Base-by-base conservation (phyloP, 1,140 invertebrate species). In the Littorina saxatilis region DNA sequence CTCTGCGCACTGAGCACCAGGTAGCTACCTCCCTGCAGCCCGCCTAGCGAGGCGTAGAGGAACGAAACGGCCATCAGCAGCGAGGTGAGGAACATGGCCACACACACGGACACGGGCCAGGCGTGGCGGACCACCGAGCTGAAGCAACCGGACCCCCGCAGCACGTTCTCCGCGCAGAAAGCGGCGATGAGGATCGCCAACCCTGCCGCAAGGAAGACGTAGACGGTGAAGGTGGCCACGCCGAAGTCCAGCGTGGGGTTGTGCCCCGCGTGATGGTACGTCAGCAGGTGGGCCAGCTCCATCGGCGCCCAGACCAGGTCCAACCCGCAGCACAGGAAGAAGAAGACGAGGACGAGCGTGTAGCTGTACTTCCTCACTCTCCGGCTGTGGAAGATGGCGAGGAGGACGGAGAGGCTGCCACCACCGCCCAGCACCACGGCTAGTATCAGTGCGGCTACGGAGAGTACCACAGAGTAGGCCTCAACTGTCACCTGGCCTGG, bases 221-320 rank as follows among this genome's bases (percentile, higher is more conserved):
- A 90, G 17, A 89, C 15, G 63, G 85, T 82, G 35, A 85, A 82
- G 55, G 83, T 85, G 39, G 83, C 81, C 47, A 84, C 85, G 17
- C 85, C 87, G 73, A 87, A 83, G 80, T 83, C 80, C 20, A 70
- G 63, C 29, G 40, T 58, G 0, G 80, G 79, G 47, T 85, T 79
- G 20, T 37, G 17, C 27, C 84, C 63, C 5, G 73, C 76, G 83
- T 87, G 82, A 43, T 88, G 86, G 80, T 86, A 87, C 37, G 83
- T 63, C 29, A 89, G 78, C 7, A 91, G 85, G 70, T 85, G 84
- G 40, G 79, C 72, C 11, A 91, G 84, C 77, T 91, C 89, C 74
- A 89, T 68, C n/a, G 90, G 89, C 63, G 81, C 85, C 87, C 88
- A 91, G 17, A 89, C 55, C 15, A 90, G 37, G 79, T 88, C 86